Base-by-base conservation (phyloP, 2,888 invertebrate genomes). In the Nymphalis polychloros region DNA sequence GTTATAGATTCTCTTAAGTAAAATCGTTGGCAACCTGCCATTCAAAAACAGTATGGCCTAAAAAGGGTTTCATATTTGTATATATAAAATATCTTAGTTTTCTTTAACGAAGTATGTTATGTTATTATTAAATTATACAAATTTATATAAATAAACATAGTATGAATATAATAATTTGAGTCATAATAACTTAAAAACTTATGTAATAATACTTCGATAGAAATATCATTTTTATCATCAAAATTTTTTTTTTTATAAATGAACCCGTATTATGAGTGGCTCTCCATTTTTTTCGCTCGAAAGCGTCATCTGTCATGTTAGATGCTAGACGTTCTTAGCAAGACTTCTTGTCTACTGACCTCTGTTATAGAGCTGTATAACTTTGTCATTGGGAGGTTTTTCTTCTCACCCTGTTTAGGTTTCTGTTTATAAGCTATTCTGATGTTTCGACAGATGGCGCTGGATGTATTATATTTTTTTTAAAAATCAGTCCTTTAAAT, bases 1-100 rank as follows among this genome's bases (percentile, higher is more conserved):
- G 76, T 68, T 68, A 70, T 69, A 59, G 67, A 68, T 63, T 63
- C 50, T 63, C 53, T 68, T 66, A 70, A 66, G 68, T 23, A 64
- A 70, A 19, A 64, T 59, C 59, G 57, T 62, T 73, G 73, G 73
- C 70, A 68, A 50, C 46, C 19, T 66, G 70, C 73, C 72, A 73
- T 63, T 57, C 2, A n/a, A 31, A 55, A 17, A 41, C 41, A 41
- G 57, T 27, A 19, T 19, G 57, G 35, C 57, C 57, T 41, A 19
- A 35, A 57, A 57, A 41, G 35, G 35, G 41, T 41, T 41, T 19
- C 31, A n/a, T 16, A 17, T 55, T 55, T 52, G 13, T 23, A 23
- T 27, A 16, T 31, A 2, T 17, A 31, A 55, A 31, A 55, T 41
- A 55, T 17, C 17, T 6, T 53, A 10, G 2, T 53, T 31, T 31